Evolutionary conservation across 2,113 vertebrate species (phyloP).

Genomic region (Brachyhypopomus gauderio): DNA sequence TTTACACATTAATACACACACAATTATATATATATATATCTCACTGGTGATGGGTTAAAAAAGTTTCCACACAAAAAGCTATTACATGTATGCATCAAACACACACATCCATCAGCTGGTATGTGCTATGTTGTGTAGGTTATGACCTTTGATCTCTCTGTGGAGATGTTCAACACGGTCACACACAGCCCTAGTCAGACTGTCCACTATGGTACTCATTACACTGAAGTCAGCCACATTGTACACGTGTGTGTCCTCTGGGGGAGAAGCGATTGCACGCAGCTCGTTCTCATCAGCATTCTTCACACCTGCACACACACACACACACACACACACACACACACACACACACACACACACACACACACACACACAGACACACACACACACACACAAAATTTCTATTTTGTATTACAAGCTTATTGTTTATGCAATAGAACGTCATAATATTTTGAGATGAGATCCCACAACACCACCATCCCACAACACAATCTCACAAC

Average conservation of each 20-base stretch:
- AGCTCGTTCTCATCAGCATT: constrained; percentile 93
- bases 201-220: constrained; percentile 93
- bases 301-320: constrained; percentile 85
- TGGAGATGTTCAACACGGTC: constrained; percentile 87
- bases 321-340: constrained; percentile 21
- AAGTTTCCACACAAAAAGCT: not conserved
- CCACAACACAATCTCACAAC: no score
- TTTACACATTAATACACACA: constrained; percentile 14
- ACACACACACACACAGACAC: not conserved
- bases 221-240: constrained; percentile 93
- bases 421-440: no score
- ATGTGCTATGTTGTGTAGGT: not conserved
- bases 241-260: constrained; percentile 89
- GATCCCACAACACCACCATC: no score
- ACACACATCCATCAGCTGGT: no score
- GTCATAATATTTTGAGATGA: no score
- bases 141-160: constrained; percentile 72
- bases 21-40: not conserved
- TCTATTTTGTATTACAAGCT: no score
- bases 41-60: no score
- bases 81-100: not conserved
- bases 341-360: not conserved
- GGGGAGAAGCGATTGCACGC: constrained; percentile 89
- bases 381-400: not conserved
- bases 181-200: constrained; percentile 87